These are phyloP conservation scores for Thera obeliscata DNA, from an alignment of 2,888 invertebrate genomes.

Conservation along the genomic window DNA sequence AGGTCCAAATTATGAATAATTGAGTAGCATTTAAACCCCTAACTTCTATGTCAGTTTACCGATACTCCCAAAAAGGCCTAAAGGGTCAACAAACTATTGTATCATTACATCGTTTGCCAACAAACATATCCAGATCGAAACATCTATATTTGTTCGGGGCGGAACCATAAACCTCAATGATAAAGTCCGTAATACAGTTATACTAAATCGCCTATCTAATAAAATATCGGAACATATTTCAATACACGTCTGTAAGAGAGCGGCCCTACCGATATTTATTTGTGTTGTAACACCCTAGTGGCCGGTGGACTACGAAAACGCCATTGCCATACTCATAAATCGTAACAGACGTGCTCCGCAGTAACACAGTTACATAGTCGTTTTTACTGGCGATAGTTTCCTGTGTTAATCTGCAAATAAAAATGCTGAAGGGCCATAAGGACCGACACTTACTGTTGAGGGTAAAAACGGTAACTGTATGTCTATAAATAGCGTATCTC, in stretches of 20 bases:
- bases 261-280: conserved; percentile 72
- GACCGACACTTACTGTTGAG: conserved; percentile 35
- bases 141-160: conserved; percentile 40
- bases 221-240: conserved; percentile 71
- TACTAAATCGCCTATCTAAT: conserved; percentile 63
- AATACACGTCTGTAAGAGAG: conserved; percentile 63
- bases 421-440: conserved; percentile 45
- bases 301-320: conserved; percentile 65
- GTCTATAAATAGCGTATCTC: conserved; percentile 30
- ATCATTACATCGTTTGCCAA: conserved; percentile 17
- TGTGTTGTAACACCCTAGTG: conserved; percentile 67
- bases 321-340: conserved; percentile 73
- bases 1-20: background rate
- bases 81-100: conserved; percentile 18
- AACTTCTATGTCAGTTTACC: background rate
- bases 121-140: conserved; percentile 32
- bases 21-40: no score
- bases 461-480: conserved; percentile 38
- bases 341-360: conserved; percentile 61
- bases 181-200: conserved; percentile 52
- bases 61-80: background rate
- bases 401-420: conserved; percentile 58
- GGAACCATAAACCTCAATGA: conserved; percentile 41
- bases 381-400: conserved; percentile 70
- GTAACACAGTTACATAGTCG: conserved; percentile 53